Percentiles rank a stretch among this genome's conserved stretches.
Conservation (phyloP, 2,113 vertebrate genomes). For the Eptesicus fuscus region DNA sequence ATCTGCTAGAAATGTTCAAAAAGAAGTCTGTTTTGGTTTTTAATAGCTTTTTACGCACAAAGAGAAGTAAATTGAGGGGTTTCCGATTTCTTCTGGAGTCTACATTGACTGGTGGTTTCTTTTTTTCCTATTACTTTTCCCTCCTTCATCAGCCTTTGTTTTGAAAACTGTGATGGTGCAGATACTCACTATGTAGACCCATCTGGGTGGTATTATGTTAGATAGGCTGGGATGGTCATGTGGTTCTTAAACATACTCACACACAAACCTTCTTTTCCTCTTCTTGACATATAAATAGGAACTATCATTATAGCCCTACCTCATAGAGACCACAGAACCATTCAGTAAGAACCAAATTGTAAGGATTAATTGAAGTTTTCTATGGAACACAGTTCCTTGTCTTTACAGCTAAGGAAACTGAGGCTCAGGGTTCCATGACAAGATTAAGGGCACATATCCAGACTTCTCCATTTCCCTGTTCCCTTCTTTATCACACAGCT, state of each 20-base stretch:
- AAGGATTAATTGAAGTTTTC: not conserved
- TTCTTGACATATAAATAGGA: not conserved
- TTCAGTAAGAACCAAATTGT: not conserved
- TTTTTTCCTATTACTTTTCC: not conserved
- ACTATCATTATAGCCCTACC: not conserved
- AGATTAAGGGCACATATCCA: not conserved
- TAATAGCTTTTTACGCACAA: conserved; percentile 56
- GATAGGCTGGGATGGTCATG: not conserved
- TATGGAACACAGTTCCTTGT: not conserved
- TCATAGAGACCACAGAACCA: not conserved
- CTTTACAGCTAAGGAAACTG: conserved; percentile 6
- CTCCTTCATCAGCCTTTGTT: conserved; percentile 11
- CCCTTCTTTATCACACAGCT: not conserved
- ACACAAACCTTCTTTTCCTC: not conserved
- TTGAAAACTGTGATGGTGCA: conserved; percentile 34
- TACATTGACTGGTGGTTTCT: not conserved
- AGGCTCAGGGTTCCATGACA: not conserved
- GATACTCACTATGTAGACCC: not conserved
- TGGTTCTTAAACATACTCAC: not conserved
- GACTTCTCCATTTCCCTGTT: not conserved
- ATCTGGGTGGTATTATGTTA: not conserved
- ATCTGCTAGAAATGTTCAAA: conserved; percentile 51
- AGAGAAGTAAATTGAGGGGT: conserved; percentile 58
- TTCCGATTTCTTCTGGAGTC: conserved; percentile 60
- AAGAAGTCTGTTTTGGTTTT: conserved; percentile 60